Percentiles rank a stretch among this genome's conserved stretches.
Conservation (phyloP, 2,113 vertebrate genomes). For the Uropsilus gracilis region DNA sequence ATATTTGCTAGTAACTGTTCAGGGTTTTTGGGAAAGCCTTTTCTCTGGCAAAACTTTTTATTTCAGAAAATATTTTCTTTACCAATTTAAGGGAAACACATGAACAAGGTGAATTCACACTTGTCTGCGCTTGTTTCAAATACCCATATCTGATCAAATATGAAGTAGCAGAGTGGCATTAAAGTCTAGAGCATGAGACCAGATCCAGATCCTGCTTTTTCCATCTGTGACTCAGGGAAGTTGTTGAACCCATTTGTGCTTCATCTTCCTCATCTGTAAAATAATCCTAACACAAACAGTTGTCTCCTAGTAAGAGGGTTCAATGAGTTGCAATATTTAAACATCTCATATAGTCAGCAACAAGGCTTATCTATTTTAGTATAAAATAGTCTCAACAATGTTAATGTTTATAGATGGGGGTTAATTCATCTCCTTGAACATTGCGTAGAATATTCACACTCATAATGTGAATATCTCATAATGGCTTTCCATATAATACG, state of each 20-base stretch:
- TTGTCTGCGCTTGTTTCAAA: not conserved
- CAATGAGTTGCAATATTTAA: not conserved
- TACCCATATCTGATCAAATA: not conserved
- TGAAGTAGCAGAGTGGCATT: rapidly evolving
- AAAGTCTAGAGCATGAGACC: not conserved
- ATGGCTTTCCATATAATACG: not conserved
- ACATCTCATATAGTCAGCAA: not conserved
- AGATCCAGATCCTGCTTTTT: not conserved
- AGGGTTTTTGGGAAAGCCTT: not conserved
- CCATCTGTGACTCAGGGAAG: too few species aligned
- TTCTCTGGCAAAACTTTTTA: not conserved
- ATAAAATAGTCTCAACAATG: not conserved
- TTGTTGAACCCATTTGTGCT: not conserved
- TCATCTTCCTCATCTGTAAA: not conserved
- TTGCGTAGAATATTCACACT: not conserved
- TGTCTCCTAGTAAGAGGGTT: not conserved
- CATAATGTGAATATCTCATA: too few species aligned
- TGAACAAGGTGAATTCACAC: not conserved
- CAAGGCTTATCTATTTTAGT: not conserved
- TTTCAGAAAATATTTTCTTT: not conserved
- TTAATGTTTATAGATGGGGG: not conserved
- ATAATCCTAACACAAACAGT: not conserved
- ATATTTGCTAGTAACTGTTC: not conserved
- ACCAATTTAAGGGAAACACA: not conserved
- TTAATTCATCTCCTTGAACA: not conserved